Evolutionary conservation across 30 jellyfish, hydroid and myxozoan genomes (phyloP).

Genomic region (Aurelia aurita complex sp. Pacific): DNA sequence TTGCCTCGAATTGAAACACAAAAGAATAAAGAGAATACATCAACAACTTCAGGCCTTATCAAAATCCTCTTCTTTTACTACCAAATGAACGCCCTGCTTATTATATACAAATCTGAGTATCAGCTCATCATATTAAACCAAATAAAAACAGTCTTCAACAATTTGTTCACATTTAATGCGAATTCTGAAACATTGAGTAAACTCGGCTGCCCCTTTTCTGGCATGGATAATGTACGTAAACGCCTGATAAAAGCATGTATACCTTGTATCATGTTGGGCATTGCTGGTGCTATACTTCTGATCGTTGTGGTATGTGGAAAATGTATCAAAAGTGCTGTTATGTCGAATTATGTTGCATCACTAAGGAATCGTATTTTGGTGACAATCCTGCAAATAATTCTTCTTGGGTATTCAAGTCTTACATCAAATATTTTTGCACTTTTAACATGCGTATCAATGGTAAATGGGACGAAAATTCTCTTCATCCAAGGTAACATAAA

Average conservation of each 20-base stretch:
- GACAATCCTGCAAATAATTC: neutral
- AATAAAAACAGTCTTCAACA: neutral
- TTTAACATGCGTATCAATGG: conserved; percentile 24
- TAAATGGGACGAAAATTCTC: neutral
- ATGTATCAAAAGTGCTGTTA: too few species aligned
- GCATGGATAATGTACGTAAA: too few species aligned
- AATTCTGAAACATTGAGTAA: neutral
- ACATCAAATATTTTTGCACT: conserved; percentile 13
- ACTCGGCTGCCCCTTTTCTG: neutral
- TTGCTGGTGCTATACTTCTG: too few species aligned
- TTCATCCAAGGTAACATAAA: conserved; percentile 1
- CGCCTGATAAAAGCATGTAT: too few species aligned
- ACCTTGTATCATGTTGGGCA: too few species aligned
- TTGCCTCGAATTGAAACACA: neutral
- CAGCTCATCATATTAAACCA: neutral
- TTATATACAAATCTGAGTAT: neutral
- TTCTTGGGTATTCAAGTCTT: conserved; percentile 14
- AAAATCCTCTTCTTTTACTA: conserved; percentile 21
- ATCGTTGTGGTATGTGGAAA: too few species aligned
- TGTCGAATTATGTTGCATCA: neutral
- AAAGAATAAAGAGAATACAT: neutral
- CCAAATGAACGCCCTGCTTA: conserved; percentile 4
- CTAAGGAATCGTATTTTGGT: neutral
- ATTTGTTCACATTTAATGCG: neutral
- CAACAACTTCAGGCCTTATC: conserved; percentile 8